Percentiles rank a stretch among this genome's conserved stretches.
Evolutionary conservation across 2,113 vertebrate genomes (phyloP).

Genomic region (Tursiops truncatus): DNA sequence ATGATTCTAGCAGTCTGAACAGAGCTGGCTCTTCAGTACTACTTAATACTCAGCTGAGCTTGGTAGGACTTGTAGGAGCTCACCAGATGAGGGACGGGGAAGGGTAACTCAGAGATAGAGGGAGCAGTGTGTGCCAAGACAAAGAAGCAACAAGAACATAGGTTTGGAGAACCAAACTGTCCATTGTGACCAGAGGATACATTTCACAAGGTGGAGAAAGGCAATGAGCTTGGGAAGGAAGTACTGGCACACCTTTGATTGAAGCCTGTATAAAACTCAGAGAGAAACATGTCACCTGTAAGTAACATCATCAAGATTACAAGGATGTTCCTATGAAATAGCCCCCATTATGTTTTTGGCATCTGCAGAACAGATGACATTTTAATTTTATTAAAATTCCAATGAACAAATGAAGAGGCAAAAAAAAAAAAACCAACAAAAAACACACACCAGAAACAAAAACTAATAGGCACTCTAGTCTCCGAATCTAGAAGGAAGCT

Average conservation of each 20-base stretch:
- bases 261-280: neutral
- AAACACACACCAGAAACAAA: neutral
- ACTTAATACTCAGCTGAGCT: neutral
- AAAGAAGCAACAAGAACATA: neutral
- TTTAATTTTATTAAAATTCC: neutral
- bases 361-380: neutral
- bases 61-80: neutral
- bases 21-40: neutral
- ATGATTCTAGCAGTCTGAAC: neutral
- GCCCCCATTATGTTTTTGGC: neutral
- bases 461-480: neutral
- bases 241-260: neutral
- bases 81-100: neutral
- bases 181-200: neutral
- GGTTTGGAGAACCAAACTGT: neutral
- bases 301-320: neutral
- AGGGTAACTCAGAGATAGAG: neutral
- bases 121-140: neutral
- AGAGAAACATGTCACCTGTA: neutral
- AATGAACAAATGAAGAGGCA: neutral
- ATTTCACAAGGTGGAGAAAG: neutral
- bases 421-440: neutral
- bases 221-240: neutral
- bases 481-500: neutral
- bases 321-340: neutral